Conservation (phyloP, 1,140 invertebrate species). For the Homalodisca vitripennis region DNA sequence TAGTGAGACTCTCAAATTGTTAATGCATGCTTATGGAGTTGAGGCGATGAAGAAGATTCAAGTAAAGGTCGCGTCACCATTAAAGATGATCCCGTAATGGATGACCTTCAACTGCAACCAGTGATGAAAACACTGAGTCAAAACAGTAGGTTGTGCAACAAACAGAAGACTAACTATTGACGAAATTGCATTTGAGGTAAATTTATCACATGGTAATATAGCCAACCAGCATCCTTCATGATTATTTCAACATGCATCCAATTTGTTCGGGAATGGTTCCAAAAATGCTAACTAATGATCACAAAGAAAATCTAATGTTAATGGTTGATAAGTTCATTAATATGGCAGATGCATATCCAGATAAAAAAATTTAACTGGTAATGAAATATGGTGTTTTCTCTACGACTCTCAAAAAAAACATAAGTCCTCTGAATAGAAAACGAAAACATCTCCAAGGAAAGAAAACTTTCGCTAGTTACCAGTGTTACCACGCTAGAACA, state of each 20-base stretch:
- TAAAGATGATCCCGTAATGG: conserved; percentile 7
- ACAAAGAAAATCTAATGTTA: not conserved
- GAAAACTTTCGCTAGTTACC: not conserved
- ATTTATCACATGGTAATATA: not conserved
- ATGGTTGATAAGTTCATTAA: not conserved
- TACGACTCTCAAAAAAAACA: not conserved
- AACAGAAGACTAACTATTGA: not conserved
- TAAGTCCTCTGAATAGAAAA: not conserved
- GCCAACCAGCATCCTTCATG: not conserved
- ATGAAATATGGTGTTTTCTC: not conserved
- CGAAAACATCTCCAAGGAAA: not conserved
- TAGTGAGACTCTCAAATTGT: not conserved
- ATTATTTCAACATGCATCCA: not conserved
- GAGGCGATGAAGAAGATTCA: not conserved
- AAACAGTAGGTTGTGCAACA: not conserved
- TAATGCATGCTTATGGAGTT: not conserved
- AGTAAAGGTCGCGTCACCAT: not conserved
- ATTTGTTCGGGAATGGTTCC: too few species aligned
- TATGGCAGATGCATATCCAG: not conserved
- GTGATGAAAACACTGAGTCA: not conserved
- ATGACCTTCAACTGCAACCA: not conserved
- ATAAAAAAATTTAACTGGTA: not conserved
- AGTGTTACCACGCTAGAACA: too few species aligned
- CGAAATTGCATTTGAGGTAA: not conserved
- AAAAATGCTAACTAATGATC: too few species aligned